Base-by-base conservation (phyloP, 2,888 invertebrate species). In the Platycnemis pennipes region DNA sequence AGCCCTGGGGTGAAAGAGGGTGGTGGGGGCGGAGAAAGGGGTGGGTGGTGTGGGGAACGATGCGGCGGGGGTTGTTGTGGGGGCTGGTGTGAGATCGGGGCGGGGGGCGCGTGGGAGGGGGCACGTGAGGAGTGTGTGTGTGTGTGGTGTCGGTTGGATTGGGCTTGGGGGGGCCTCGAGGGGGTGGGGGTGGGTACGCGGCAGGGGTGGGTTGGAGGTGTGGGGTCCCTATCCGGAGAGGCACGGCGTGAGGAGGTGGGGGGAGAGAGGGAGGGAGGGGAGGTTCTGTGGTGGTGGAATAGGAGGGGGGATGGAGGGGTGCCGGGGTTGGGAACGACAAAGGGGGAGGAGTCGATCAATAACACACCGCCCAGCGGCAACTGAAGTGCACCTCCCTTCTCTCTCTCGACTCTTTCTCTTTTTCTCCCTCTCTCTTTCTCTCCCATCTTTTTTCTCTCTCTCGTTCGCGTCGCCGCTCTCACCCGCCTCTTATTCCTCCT, bases 341-440 rank as follows among this genome's bases (percentile, higher is more conserved):
- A 91, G 91, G 91, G 91, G 91, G 91, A 42, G 91, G 91, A 91
- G 91, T 91, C 91, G 91, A 91, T 91, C 91, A 91, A 91, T 91
- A 91, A 91, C 91, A 91, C 91, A 63, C 91, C 91, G 91, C 91
- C 91, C 91, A 91, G 91, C 91, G 69, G 91, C 91, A 91, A 91
- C 91, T 91, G 69, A 91, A 91, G 91, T 91, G 91, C 91, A 91
- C 91, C 91, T 69, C 91, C 91, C 69, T 42, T 56, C 26, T 44
- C 45, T 45, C 45, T 45, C 87, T 26, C 19, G 2, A 44, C 87
- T 44, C 87, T 44, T 87, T 87, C 26, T 45, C 88, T 44, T 45
- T 88, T 49, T 88, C 63, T 89, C 89, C 22, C 89, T 56, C 53
- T 53, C 89, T 53, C n/a, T 26, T 11, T 44, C 85, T 56, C 37